Evolutionary conservation across 2,888 invertebrate species (phyloP).

Genomic region (Cheilosia vulpina): DNA sequence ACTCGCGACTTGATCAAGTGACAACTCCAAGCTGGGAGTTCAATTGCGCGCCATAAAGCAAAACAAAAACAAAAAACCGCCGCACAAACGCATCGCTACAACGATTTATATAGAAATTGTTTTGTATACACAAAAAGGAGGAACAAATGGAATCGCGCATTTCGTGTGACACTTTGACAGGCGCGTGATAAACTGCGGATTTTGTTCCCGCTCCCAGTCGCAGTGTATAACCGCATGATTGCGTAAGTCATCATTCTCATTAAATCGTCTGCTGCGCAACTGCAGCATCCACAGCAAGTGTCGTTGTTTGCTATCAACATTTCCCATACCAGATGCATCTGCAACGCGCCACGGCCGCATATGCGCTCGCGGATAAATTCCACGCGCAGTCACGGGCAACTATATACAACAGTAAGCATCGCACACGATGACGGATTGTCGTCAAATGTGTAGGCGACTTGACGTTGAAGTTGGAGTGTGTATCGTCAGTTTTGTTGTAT

Average conservation of each 20-base stretch:
- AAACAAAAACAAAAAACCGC: slow-evolving; percentile 7
- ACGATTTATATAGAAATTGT: slow-evolving; percentile 22
- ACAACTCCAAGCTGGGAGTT: slow-evolving; percentile 50
- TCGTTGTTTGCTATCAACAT: slow-evolving; percentile 73
- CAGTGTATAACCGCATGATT: slow-evolving; percentile 36
- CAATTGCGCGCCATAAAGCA: slow-evolving; percentile 10
- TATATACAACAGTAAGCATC: slow-evolving; percentile 59
- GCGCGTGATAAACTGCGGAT: slow-evolving; percentile 82
- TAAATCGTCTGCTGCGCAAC: slow-evolving; percentile 60
- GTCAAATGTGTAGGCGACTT: slow-evolving; percentile 69
- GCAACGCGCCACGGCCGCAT: slow-evolving; percentile 48
- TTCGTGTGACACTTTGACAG: slow-evolving; percentile 81
- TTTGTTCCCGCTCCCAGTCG: slow-evolving; percentile 35
- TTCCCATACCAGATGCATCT: slow-evolving; percentile 65
- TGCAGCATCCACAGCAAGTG: slow-evolving; percentile 64
- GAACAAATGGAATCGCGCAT: slow-evolving; percentile 75
- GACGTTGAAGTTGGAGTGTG: slow-evolving; percentile 18
- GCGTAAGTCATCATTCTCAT: slow-evolving; percentile 75
- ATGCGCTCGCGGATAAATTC: slow-evolving; percentile 57
- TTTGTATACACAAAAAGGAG: slow-evolving; percentile 56
- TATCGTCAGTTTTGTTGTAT: slow-evolving; percentile 6
- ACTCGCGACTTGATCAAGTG: slow-evolving; percentile 59
- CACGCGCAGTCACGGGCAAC: slow-evolving; percentile 19
- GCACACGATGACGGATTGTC: slow-evolving; percentile 74
- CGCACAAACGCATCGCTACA: slow-evolving; percentile 16